These are phyloP conservation scores for Istiophorus platypterus DNA, from an alignment of 2,113 vertebrate genomes.

Conservation along the genomic window DNA sequence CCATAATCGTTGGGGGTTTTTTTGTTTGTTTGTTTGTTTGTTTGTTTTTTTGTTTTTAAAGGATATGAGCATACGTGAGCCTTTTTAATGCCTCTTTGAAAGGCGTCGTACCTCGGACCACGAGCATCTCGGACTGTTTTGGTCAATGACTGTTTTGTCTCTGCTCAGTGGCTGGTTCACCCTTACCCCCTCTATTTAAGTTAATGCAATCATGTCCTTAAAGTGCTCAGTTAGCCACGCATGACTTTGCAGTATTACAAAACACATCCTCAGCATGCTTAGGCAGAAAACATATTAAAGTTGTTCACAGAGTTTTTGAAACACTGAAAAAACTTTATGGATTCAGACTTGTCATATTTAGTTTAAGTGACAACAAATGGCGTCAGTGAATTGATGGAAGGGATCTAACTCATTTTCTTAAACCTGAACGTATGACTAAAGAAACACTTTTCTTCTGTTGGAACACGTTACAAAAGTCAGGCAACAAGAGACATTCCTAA, in stretches of 20 bases:
- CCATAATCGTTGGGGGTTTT: too few relatives aligned
- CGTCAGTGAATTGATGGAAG: not conserved
- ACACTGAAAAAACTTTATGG: not conserved
- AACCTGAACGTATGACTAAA: not conserved
- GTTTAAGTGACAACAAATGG: slow-evolving; percentile 7
- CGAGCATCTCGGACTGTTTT: slow-evolving; percentile 61
- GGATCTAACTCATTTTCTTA: not conserved
- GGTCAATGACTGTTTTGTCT: slow-evolving; percentile 72
- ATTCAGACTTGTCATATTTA: slow-evolving; percentile 9
- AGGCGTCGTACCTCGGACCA: slow-evolving; percentile 53
- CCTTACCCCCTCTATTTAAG: slow-evolving; percentile 36
- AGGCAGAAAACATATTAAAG: slow-evolving; percentile 5
- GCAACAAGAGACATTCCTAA: not conserved
- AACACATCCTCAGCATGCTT: slow-evolving; percentile 37
- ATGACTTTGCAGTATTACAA: slow-evolving; percentile 50
- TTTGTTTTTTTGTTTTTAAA: too few relatives aligned
- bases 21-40: too few relatives aligned
- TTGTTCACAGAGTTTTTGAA: not conserved
- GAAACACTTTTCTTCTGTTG: not conserved
- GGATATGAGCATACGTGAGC: slow-evolving; percentile 45
- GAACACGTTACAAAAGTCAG: not conserved
- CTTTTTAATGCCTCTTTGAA: slow-evolving; percentile 58
- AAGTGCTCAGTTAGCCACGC: slow-evolving; percentile 42
- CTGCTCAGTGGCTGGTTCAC: slow-evolving; percentile 51
- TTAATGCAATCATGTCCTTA: slow-evolving; percentile 55